Evolutionary conservation across 1,140 invertebrate species (phyloP), one percentile per base, ranked within the genome.

Genomic region (Venustaconcha ellipsiformis): DNA sequence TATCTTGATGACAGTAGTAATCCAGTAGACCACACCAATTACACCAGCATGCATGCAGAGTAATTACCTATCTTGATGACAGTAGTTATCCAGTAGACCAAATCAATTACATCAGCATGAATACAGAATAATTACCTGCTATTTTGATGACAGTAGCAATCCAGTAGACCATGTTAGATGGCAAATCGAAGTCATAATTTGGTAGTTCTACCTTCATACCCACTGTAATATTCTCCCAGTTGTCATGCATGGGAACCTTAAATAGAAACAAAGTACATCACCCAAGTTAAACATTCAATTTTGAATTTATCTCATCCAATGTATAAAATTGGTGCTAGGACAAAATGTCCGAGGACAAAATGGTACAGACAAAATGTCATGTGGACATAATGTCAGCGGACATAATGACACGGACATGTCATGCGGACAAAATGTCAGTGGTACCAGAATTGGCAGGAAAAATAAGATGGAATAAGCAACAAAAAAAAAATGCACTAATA

Each of bases 201-300:
- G 96, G 95, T 1, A 98, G 96, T 91, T 98, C 97, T 0, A 98
- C 95, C 91, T 98, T 98, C 95, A 98, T 97, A 23, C 96, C 96
- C 74, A 96, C 94, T 78, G 94, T 94, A 73, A 98, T 95, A 84
- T 95, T 96, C 80, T 97, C 95, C 96, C 97, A 99, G 88, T 95
- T 94, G 83, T 97, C 95, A 75, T 94, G 93, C 87, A 97, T 94
- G 0, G 96, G 96, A 8, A 95, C 96, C 93, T 94, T 76, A 67
- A 67, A 72, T 26, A 12, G 6, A 48, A 64, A 14, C 17, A 63
- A 65, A 70, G 67, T 12, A 5, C 55, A 69, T 70, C 12, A 37
- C 60, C 18, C 11, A 30, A 48, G 37, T 8, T 48, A 6, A 48
- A 48, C 37, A 48, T 48, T 48, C 37, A 48, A 48, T 6, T 48